Evolutionary conservation across 2,797 vertebrate species (phyloP).

Genomic region (Argyrosomus regius): DNA sequence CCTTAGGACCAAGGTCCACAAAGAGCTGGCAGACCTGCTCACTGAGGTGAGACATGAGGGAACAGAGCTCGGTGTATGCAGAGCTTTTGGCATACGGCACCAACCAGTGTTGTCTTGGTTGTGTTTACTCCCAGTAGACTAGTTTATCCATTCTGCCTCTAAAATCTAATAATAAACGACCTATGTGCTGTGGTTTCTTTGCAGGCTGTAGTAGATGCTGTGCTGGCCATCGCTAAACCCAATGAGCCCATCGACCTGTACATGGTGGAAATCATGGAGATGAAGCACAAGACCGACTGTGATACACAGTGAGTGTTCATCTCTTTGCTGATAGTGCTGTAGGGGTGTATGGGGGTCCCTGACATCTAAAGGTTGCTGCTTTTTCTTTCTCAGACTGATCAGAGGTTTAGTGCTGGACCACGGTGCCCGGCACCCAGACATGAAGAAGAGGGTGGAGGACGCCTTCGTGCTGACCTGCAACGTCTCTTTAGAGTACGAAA

Average conservation of each 20-base stretch:
- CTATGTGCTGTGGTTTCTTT: constrained; percentile 15
- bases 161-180: background rate
- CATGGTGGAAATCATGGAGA: constrained; percentile 99
- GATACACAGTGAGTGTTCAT: constrained; percentile 91
- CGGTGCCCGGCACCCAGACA: constrained; percentile 96
- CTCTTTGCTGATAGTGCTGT: background rate
- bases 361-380: background rate
- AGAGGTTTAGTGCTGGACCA: constrained; percentile 96
- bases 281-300: constrained; percentile 98
- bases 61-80: constrained; percentile 20
- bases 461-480: constrained; percentile 95
- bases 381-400: constrained; percentile 87
- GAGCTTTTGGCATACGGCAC: background rate
- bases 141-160: background rate
- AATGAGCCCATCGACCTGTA: constrained; percentile 94
- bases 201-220: constrained; percentile 96
- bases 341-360: too few relatives aligned
- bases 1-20: constrained; percentile 95
- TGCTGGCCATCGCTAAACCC: constrained; percentile 91
- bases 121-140: background rate
- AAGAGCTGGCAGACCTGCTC: constrained; percentile 93
- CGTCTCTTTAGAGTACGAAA: constrained; percentile 96
- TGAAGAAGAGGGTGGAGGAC: constrained; percentile 97
- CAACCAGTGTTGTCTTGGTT: background rate
- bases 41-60: constrained; percentile 90